Percentiles rank a stretch among this genome's conserved stretches.
Evolutionary conservation across 2,797 vertebrate species (phyloP).

Genomic region (Eospalax fontanierii): DNA sequence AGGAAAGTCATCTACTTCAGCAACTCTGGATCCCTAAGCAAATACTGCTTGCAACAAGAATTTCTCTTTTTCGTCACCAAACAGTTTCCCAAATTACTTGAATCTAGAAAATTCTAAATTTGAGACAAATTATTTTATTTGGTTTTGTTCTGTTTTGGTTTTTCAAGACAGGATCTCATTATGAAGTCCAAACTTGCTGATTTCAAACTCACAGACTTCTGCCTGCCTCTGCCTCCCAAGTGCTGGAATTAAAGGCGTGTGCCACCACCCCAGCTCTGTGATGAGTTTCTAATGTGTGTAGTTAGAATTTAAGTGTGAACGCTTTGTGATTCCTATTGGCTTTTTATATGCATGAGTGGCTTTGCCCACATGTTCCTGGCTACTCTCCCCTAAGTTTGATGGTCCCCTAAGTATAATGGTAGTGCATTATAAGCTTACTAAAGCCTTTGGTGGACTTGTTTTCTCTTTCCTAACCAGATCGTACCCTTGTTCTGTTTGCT

Average conservation of each 20-base stretch:
- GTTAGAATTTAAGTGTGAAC: conserved; percentile 14
- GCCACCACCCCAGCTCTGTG: background rate
- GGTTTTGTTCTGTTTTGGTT: too few species aligned
- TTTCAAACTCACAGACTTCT: too few species aligned
- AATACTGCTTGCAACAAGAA: conserved; percentile 24
- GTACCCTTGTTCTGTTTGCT: background rate
- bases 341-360: background rate
- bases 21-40: conserved; percentile 1
- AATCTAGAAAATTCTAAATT: conserved; percentile 33
- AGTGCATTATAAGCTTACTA: background rate
- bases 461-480: background rate
- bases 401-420: too few species aligned
- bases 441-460: background rate
- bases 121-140: background rate
- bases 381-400: background rate
- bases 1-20: conserved; percentile 45
- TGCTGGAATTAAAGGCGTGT: too few species aligned
- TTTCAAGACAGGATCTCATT: too few species aligned
- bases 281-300: background rate
- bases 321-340: background rate
- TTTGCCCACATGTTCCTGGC: background rate
- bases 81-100: conserved; percentile 29
- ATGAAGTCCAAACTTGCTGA: too few species aligned
- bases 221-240: too few species aligned
- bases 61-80: conserved; percentile 58